These are phyloP conservation scores for Sarcophaga rosellei DNA, from an alignment of 2,888 invertebrate genomes.

Conservation along the genomic window DNA sequence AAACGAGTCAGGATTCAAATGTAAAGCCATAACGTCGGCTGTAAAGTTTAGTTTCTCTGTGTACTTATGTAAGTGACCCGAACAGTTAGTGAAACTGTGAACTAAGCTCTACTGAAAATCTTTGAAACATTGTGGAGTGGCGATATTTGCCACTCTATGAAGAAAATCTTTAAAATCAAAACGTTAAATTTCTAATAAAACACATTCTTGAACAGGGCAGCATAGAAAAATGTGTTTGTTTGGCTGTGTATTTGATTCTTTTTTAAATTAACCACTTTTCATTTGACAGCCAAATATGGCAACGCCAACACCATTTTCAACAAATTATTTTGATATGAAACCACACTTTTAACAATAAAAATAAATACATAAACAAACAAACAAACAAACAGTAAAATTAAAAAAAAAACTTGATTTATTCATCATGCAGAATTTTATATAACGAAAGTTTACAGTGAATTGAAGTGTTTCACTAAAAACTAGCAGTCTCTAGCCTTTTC, in stretches of 20 bases:
- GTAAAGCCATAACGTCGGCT: too few species aligned
- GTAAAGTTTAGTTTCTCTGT: too few species aligned
- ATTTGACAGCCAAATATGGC: constrained; percentile 42
- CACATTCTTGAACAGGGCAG: not conserved
- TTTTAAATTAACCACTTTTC: constrained; percentile 33
- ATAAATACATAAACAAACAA: not conserved
- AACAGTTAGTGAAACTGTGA: too few species aligned
- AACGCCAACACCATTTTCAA: constrained; percentile 47
- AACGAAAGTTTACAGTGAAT: not conserved
- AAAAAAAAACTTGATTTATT: not conserved
- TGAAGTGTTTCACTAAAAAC: too few species aligned
- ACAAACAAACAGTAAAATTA: not conserved
- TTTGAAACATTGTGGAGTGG: too few species aligned
- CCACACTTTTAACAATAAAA: not conserved
- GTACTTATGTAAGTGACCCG: too few species aligned
- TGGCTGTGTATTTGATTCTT: not conserved
- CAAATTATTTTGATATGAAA: constrained; percentile 11
- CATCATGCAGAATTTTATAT: not conserved
- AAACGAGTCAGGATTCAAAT: too few species aligned
- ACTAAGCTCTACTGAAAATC: too few species aligned
- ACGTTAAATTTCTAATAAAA: too few species aligned
- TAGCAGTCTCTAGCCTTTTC: too few species aligned
- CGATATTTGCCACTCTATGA: too few species aligned
- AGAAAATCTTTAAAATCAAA: not conserved
- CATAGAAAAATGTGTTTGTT: not conserved